Conservation (phyloP, 2,113 vertebrate genomes). For the Anoplopoma fimbria region DNA sequence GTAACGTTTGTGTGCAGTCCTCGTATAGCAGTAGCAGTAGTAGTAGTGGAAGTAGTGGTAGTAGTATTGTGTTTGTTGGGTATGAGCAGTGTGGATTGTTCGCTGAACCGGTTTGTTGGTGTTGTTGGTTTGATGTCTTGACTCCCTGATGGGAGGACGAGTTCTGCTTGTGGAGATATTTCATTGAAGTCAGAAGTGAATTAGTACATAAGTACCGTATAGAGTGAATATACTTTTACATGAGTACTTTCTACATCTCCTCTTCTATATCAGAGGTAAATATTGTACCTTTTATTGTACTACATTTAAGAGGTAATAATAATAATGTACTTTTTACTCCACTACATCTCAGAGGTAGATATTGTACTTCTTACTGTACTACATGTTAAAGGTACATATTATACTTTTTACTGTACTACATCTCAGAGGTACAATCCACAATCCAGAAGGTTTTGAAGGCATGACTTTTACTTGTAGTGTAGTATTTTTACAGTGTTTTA, state of each 20-base stretch:
- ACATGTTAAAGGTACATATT: too few relatives aligned
- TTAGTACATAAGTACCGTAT: not conserved
- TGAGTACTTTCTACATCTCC: not conserved
- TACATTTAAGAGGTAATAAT: too few relatives aligned
- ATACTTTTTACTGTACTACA: too few relatives aligned
- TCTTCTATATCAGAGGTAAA: not conserved
- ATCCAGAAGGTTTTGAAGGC: too few relatives aligned
- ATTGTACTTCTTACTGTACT: too few relatives aligned
- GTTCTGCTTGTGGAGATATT: not conserved
- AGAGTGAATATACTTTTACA: not conserved
- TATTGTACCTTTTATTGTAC: not conserved
- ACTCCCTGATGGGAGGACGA: not conserved
- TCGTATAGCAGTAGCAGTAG: not conserved
- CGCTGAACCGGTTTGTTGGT: not conserved
- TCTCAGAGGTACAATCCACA: too few relatives aligned
- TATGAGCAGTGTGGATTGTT: not conserved
- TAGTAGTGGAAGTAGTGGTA: not conserved
- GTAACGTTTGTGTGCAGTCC: conserved; percentile 68
- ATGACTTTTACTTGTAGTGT: too few relatives aligned
- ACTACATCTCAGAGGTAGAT: too few relatives aligned
- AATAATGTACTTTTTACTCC: too few relatives aligned
- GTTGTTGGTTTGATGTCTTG: not conserved
- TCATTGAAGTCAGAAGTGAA: not conserved
- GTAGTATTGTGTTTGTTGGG: conserved; percentile 9
- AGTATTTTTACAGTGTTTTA: too few relatives aligned